These are phyloP conservation scores for Pycnomerus fuliginosus DNA, from an alignment of 2,888 invertebrate genomes.

Conservation along the genomic window DNA sequence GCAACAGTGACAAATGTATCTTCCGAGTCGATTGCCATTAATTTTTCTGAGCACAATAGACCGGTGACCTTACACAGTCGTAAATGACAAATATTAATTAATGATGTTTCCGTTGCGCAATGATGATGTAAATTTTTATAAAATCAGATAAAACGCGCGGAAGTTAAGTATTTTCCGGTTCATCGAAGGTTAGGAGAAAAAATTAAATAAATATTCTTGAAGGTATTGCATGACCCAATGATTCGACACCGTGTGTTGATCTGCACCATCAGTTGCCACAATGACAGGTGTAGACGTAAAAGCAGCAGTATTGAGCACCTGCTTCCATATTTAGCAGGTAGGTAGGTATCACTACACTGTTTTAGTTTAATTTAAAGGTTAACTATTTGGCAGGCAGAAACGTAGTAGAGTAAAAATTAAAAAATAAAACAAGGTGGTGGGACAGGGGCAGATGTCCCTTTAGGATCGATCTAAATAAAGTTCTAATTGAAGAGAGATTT, in stretches of 20 bases:
- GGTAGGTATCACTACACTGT: conserved; percentile 34
- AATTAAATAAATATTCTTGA: conserved; percentile 23
- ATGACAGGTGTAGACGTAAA: conserved; percentile 44
- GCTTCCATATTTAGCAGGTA: conserved; percentile 42
- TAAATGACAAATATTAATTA: background rate
- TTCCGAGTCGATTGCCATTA: too few species aligned
- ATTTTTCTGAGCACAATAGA: too few species aligned
- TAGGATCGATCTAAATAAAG: too few species aligned
- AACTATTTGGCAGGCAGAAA: too few species aligned
- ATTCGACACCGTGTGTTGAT: conserved; percentile 37
- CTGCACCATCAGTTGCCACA: conserved; percentile 40
- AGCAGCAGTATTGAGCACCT: conserved; percentile 39
- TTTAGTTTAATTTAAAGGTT: conserved; percentile 20
- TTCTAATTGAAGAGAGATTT: too few species aligned
- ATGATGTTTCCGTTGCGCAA: background rate
- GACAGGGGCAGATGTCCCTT: too few species aligned
- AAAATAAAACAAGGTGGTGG: too few species aligned
- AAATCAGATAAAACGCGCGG: background rate
- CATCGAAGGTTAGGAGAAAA: background rate
- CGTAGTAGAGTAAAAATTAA: too few species aligned
- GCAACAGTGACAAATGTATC: too few species aligned
- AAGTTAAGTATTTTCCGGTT: conserved; percentile 7
- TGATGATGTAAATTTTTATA: background rate
- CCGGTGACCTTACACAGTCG: too few species aligned
- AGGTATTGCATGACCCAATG: conserved; percentile 36